Evolutionary conservation across 2,113 vertebrate species (phyloP), one percentile per base, ranked within the genome.

Genomic region (Gadus chalcogrammus): DNA sequence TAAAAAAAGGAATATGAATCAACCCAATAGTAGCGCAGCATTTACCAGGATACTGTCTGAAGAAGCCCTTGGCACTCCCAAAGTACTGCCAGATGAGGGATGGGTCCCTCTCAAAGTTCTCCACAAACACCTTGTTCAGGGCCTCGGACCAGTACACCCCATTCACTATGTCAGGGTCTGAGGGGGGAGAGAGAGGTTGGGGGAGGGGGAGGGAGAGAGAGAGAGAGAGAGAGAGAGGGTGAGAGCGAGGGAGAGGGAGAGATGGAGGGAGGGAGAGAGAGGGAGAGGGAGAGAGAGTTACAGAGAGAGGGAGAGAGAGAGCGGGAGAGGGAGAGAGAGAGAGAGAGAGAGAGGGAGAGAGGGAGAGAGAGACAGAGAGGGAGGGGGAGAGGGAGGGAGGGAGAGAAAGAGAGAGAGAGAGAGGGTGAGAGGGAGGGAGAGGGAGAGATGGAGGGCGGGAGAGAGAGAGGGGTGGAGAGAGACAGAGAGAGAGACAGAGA

Each of bases 51-150:
- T 99, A 99, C 72, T 98, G 97, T 70, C 97, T 93, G 84, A 99
- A 99, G 92, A 99, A 99, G 66, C 97, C 97, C 83, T 98, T 98
- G 64, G 97, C 95, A 17, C 97, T 99, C 79, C 96, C 97, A 80
- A 99, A 99, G 83, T 99, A 99, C 77, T 99, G 97, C 97, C 97
- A 99, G 76, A 96, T 98, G 20, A 99, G 94, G 16, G 97, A 96
- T 0, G 97, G 96, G 73, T 99, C 97, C 74, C 92, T 95, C 79
- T 96, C 95, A 86, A 96, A 98, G 82, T 99, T 99, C 81, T 99
- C 96, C 11, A 99, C 96, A 76, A 99, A 99, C 2, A 99, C 95
- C 85, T 97, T 98, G 86, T 99, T 99, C 81, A 99, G 91, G 12
- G 97, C 96, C 85, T 99, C 96, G 0, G 97, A 99, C 97, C 97